Percentiles rank a stretch among this genome's conserved stretches.
phyloP scores from a whole-genome alignment of 2,797 vertebrate species.

The Natrix natrix region DNA sequence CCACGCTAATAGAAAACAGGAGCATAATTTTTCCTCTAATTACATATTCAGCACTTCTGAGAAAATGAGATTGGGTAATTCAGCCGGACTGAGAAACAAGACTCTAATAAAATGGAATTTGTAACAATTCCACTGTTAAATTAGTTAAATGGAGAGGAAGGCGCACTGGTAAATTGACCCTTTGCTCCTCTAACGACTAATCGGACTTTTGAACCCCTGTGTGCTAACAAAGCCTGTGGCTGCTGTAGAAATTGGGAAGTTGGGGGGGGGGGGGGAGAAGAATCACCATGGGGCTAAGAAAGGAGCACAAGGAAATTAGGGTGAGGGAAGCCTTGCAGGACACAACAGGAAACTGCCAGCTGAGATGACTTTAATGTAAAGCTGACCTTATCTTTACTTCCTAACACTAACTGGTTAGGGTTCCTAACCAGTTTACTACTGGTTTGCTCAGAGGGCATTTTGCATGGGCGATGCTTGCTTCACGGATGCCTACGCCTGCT shows the following conservation, averaged over 20 bases:
- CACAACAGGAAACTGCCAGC: not conserved
- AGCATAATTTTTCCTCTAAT: conserved; percentile 81
- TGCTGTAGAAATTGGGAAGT: not conserved
- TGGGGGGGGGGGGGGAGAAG: not conserved
- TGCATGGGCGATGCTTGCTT: no score
- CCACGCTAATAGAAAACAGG: conserved; percentile 76
- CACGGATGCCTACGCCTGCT: no score
- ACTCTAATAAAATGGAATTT: conserved; percentile 82
- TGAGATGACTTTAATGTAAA: not conserved
- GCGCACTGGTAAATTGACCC: conserved; percentile 76
- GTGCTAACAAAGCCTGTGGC: conserved; percentile 66
- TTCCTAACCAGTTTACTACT: no score
- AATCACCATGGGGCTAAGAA: not conserved
- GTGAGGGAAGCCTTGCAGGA: no score
- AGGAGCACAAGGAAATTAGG: not conserved
- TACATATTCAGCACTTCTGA: conserved; percentile 89
- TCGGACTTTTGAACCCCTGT: conserved; percentile 70
- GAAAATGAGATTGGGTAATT: conserved; percentile 94
- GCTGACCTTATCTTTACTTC: not conserved
- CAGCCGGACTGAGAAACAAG: conserved; percentile 84
- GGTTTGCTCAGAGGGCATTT: no score
- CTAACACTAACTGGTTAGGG: no score
- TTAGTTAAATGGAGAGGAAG: conserved; percentile 84
- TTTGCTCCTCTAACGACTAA: conserved; percentile 75
- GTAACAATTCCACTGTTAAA: conserved; percentile 81